Evolutionary conservation across 2,797 vertebrate genomes (phyloP).

Genomic region (Malacoraja senta): DNA sequence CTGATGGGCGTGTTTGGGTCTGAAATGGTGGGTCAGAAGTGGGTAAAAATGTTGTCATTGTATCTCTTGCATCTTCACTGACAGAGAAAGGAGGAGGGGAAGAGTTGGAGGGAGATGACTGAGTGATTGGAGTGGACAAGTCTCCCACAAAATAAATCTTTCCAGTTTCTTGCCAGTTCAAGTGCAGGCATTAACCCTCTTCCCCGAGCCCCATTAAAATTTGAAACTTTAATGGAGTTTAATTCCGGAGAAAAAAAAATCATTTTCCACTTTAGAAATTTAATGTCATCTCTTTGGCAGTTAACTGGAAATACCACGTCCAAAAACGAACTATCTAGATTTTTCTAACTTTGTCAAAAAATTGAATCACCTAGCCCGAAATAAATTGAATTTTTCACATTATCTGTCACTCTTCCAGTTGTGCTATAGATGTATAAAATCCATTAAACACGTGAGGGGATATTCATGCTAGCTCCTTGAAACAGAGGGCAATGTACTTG

Average conservation of each 20-base stretch:
- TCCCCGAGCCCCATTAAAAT: not conserved
- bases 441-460: not conserved
- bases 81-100: no score
- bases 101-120: no score
- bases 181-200: no score
- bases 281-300: not conserved
- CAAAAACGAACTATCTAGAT: not conserved
- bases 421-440: not conserved
- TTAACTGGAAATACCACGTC: not conserved
- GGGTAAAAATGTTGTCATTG: no score
- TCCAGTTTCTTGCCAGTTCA: no score
- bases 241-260: not conserved
- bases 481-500: not conserved
- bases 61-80: no score
- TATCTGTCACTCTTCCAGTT: not conserved
- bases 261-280: not conserved
- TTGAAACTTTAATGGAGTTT: not conserved
- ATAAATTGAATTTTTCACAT: not conserved
- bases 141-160: no score
- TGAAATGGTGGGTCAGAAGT: no score
- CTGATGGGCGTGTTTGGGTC: no score
- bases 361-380: not conserved
- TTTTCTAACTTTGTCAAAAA: not conserved
- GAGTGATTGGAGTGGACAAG: no score
- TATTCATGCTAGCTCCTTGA: not conserved